phyloP scores from a whole-genome alignment of 2,113 vertebrate genomes.

The Myrmophylax atrothorax region DNA sequence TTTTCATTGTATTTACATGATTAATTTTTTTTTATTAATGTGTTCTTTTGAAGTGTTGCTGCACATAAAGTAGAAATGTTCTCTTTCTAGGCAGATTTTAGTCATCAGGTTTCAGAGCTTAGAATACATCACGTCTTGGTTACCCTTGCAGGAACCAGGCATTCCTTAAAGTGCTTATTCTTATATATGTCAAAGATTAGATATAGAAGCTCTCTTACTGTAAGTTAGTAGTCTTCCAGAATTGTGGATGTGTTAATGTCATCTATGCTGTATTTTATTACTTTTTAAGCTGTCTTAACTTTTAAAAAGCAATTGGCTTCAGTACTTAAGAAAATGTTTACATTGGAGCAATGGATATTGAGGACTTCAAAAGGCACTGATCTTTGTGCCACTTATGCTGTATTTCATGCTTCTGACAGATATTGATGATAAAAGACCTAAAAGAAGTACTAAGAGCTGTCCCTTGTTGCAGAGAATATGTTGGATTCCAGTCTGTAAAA shows the following conservation, averaged over 20 bases:
- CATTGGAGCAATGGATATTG: background rate
- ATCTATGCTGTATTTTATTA: background rate
- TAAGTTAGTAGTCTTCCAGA: slow-evolving; percentile 14
- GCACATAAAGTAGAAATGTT: background rate
- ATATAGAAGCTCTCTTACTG: background rate
- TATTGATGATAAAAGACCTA: background rate
- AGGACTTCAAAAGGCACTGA: background rate
- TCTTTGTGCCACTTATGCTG: background rate
- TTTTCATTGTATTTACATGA: background rate
- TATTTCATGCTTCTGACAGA: background rate
- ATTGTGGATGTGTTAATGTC: background rate
- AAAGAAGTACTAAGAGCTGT: background rate
- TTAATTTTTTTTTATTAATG: background rate
- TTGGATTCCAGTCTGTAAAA: slow-evolving; percentile 7
- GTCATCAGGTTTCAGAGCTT: background rate
- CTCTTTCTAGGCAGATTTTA: background rate
- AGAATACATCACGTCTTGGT: background rate
- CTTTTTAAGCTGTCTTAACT: background rate
- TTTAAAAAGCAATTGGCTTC: background rate
- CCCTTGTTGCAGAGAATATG: background rate
- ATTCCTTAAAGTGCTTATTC: background rate
- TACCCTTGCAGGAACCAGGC: background rate
- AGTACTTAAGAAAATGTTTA: background rate
- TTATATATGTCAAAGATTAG: background rate
- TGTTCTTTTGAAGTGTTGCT: background rate